These are phyloP conservation scores for Psittacara wagleri DNA, from an alignment of 2,113 vertebrate species.

Conservation along the genomic window DNA sequence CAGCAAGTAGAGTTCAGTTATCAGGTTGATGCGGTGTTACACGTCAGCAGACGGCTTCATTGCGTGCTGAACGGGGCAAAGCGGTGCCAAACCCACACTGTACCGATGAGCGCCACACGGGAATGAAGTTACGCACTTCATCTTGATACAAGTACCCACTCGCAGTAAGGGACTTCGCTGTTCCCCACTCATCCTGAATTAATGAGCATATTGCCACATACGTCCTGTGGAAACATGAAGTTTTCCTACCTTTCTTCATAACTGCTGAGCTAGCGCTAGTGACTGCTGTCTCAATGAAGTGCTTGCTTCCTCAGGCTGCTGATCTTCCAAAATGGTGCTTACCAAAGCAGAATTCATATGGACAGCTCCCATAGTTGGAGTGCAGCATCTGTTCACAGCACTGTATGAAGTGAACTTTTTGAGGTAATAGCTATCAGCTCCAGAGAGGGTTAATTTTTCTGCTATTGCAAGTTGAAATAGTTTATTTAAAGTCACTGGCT, in stretches of 20 bases:
- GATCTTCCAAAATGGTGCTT: not conserved
- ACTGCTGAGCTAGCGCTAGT: not conserved
- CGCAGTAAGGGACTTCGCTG: not conserved
- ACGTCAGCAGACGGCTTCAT: rapidly evolving
- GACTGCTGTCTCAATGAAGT: rapidly evolving
- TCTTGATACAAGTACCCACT: not conserved
- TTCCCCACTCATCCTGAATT: not conserved
- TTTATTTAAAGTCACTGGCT: not conserved
- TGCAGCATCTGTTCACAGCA: not conserved
- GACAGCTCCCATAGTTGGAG: not conserved
- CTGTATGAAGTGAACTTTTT: not conserved
- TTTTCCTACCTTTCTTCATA: not conserved
- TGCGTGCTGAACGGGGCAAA: no score
- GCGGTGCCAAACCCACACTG: not conserved
- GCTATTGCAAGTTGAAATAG: not conserved
- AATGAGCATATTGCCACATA: not conserved
- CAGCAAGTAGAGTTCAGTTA: not conserved
- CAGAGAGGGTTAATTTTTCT: not conserved
- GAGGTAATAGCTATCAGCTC: not conserved
- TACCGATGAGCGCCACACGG: rapidly evolving
- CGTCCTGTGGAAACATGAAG: not conserved
- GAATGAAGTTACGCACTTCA: rapidly evolving
- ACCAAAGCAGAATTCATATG: not conserved
- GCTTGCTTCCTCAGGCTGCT: not conserved
- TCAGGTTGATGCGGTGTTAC: rapidly evolving